Percentiles rank a stretch among this genome's conserved stretches.
These are phyloP conservation scores for Mythimna impura DNA, from an alignment of 2,888 invertebrate genomes.

Conservation along the genomic window DNA sequence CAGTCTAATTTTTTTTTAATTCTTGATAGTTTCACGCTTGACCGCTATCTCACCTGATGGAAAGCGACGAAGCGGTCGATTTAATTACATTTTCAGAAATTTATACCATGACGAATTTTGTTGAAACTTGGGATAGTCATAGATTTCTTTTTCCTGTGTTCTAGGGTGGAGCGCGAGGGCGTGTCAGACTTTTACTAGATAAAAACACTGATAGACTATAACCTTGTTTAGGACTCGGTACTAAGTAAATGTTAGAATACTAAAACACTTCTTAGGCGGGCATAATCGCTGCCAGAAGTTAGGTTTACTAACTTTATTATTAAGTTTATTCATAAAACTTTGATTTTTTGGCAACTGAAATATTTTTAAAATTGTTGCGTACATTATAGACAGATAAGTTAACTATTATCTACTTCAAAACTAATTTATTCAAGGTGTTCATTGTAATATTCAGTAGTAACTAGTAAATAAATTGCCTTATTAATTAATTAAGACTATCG, in stretches of 20 bases:
- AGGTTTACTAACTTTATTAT: too few species aligned
- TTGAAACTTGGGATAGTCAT: too few species aligned
- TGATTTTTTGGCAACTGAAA: neutral
- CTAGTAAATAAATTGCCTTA: constrained; percentile 11
- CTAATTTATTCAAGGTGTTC: constrained; percentile 55
- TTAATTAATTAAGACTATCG: constrained; percentile 48
- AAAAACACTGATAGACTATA: neutral
- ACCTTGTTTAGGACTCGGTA: neutral
- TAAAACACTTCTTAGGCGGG: neutral
- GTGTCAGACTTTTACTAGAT: too few species aligned
- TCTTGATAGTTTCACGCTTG: too few species aligned
- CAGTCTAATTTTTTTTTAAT: too few species aligned
- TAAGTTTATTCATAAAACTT: neutral
- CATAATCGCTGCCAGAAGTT: neutral
- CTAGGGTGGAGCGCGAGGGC: neutral
- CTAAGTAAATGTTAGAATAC: neutral
- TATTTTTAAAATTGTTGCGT: constrained; percentile 12
- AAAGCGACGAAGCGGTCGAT: too few species aligned
- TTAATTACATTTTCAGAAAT: too few species aligned
- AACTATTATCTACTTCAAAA: constrained; percentile 2
- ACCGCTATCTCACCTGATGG: too few species aligned
- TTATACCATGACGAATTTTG: too few species aligned
- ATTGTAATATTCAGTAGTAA: constrained; percentile 22
- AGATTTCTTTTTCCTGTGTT: too few species aligned
- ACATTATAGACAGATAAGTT: constrained; percentile 10